Evolutionary conservation across 2,113 vertebrate species (phyloP).

Genomic region (Shinisaurus crocodilurus): DNA sequence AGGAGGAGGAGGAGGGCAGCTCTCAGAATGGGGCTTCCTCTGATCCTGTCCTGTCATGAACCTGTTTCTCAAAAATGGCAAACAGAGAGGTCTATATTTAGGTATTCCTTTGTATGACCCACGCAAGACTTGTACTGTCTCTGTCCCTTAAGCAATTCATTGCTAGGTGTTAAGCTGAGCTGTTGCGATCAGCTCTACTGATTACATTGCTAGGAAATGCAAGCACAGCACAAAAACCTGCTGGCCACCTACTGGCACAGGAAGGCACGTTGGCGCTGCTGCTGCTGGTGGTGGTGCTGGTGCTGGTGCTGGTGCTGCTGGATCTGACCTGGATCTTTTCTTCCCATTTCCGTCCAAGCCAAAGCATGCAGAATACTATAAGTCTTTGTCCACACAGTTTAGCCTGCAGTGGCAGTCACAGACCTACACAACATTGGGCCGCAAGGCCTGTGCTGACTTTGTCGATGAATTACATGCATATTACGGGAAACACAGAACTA

Average conservation of each 20-base stretch:
- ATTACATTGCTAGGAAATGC: constrained; percentile 22
- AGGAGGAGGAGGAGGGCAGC: background rate
- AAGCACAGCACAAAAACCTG: constrained; percentile 2
- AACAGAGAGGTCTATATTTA: background rate
- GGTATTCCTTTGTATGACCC: background rate
- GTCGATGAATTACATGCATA: background rate
- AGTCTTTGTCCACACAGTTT: background rate
- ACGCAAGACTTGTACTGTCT: background rate
- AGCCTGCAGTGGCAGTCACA: background rate
- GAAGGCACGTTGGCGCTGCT: background rate
- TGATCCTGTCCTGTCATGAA: background rate
- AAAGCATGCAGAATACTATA: background rate
- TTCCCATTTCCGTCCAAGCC: background rate
- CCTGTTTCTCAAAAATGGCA: background rate
- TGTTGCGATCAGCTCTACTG: constrained; percentile 23
- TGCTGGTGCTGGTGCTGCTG: background rate
- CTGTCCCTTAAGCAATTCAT: background rate
- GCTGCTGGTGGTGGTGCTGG: too few relatives aligned
- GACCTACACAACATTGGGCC: background rate
- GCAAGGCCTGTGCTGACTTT: background rate
- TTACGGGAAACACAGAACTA: background rate
- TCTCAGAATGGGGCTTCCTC: background rate
- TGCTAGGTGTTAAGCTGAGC: constrained; percentile 8
- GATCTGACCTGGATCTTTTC: background rate
- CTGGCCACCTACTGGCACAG: constrained; percentile 15